Evolutionary conservation across 1,140 invertebrate genomes (phyloP).

Genomic region (Drosophila pruinosa): DNA sequence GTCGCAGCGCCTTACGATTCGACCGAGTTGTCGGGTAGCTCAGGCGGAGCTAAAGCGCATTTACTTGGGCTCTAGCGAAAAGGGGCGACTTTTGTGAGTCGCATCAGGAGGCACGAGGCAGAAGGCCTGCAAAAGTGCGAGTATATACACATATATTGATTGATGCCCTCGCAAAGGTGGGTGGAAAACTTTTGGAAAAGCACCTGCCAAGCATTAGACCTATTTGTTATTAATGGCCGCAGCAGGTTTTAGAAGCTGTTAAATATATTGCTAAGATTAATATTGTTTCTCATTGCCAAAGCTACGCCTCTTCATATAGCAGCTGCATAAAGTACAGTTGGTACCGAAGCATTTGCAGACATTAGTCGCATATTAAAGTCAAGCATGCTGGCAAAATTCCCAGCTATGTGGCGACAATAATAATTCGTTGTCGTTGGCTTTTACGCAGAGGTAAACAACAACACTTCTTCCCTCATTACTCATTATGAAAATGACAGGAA

Average conservation of each 20-base stretch:
- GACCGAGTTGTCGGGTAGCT: slow-evolving; percentile 16
- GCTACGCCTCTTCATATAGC: neutral
- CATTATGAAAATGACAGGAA: slow-evolving; percentile 64
- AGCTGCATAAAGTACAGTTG: slow-evolving; percentile 9
- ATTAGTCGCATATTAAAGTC: neutral
- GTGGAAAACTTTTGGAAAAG: slow-evolving; percentile 12
- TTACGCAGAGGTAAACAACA: neutral
- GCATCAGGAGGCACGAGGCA: slow-evolving; percentile 1
- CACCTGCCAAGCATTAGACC: neutral
- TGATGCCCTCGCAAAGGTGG: slow-evolving; percentile 51
- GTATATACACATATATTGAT: slow-evolving; percentile 50
- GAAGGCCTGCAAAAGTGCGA: neutral
- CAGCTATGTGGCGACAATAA: neutral
- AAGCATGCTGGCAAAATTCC: slow-evolving; percentile 13
- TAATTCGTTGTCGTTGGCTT: neutral
- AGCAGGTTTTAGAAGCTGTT: neutral
- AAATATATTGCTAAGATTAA: neutral
- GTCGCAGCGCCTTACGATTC: neutral
- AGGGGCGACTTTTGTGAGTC: slow-evolving; percentile 33
- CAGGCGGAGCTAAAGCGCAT: slow-evolving; percentile 13
- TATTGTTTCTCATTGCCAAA: neutral
- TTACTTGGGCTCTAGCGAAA: slow-evolving; percentile 8
- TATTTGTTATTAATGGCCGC: neutral
- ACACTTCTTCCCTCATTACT: slow-evolving; percentile 50
- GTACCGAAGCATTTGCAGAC: neutral